Evolutionary conservation across 2,797 vertebrate genomes (phyloP), one percentile per base, ranked within the genome.

Genomic region (Artibeus jamaicensis): DNA sequence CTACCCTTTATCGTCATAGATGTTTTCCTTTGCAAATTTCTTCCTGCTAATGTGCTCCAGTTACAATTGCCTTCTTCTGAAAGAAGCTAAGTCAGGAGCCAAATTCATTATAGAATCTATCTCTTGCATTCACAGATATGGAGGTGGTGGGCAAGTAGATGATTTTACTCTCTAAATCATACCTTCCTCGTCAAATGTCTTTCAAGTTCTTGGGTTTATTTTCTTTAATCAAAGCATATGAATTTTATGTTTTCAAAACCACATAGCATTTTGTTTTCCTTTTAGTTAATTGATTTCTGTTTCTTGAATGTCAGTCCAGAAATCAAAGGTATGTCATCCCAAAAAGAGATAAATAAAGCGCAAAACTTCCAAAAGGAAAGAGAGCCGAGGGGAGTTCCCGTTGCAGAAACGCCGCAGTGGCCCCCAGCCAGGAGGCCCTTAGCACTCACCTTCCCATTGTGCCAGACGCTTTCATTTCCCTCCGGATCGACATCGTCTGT

Each of bases 391-490:
- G 89, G 34, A 46, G 3, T 74, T 89, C 96, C 44, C 34, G 39
- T 32, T 71, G 0, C 21, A 19, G 21, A 84, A 55, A 53, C 79
- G 26, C 74, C 67, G 37, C 1, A 0, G 48, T 5, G 55, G 55
- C 55, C 84, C 86, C 67, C 82, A 84, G 29, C 84, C 74, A 14
- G 4, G 21, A 50, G 57, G 91, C 42, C 73, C 96, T 6, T 18
- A 59, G 67, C 62, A 62, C 98, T 97, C 86, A 99, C 99, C 99
- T 99, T 99, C 96, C 98, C 99, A 6, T 99, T 98, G 94, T 98
- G 97, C 99, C 99, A 99, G 95, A 99, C 96, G 11, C 99, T 99
- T 97, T 99, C 99, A 90, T 99, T 99, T 97, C 99, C 99, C 97
- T 99, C 99, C 0, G 99, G 99, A 98, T 99, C 99, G 2, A 99